Base-by-base conservation (phyloP, 2,113 vertebrate genomes). In the Nannobrachium achirus region DNA sequence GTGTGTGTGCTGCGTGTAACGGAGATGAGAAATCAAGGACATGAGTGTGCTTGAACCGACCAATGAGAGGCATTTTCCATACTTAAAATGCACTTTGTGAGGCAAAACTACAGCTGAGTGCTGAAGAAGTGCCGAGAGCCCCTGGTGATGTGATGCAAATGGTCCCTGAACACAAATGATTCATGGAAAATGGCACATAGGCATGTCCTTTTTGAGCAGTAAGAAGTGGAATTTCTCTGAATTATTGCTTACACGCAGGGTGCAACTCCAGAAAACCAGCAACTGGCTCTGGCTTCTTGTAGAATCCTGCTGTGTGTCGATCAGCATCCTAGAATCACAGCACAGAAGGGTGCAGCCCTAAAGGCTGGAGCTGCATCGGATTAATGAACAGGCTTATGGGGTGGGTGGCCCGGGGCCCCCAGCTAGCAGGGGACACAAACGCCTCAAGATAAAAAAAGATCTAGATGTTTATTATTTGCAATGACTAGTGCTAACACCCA, bases 111-210 rank as follows among this genome's bases (percentile, higher is more conserved):
- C 76, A 70, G 59, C 42, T 69, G 70, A 85, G 78, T 82, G 84
- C 74, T 40, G 73, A 75, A 57, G 69, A 80, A 79, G 81, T 77
- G 76, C 73, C 69, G 76, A 79, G 55, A 87, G 81, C 73, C 73
- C 16, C 73, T 72, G 79, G 76, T 83, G 86, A 84, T 81, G 83
- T 58, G 74, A 76, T 71, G 80, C 83, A 87, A 84, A 87, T 58
- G 73, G 71, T 86, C 83, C 72, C 84, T 0, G 2, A 84, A 78
- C 79, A 84, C 82, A 84, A 89, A 90, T 86, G 75, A 89, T 90
- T 89, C 75, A 90, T 87, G 81, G 11, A 73, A 79, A 76, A 81
- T 51, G 78, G 55, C 63, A 56, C 70, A 75, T 53, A 74, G 75
- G 72, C 75, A 78, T 86, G 77, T 79, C 81, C 63, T 89, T n/a